Evolutionary conservation across 2,888 invertebrate species (phyloP).

Genomic region (Zaprionus lineosus): DNA sequence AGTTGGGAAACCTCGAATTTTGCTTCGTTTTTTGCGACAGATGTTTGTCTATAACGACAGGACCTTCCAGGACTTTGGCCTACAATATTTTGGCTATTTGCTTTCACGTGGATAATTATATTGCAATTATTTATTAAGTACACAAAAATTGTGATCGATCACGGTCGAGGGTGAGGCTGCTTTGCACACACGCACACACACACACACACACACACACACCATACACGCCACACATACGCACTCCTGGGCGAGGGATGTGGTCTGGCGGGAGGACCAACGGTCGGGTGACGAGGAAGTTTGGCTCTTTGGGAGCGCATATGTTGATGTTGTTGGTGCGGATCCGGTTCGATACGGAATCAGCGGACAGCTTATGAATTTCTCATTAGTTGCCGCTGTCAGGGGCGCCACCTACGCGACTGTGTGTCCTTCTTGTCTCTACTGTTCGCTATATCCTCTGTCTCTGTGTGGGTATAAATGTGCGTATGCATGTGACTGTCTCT

Average conservation of each 20-base stretch:
- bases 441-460: not conserved
- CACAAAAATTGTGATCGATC: constrained; percentile 76
- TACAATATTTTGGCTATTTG: constrained; percentile 61
- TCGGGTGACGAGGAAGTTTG: constrained; percentile 2
- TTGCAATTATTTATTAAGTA: constrained; percentile 79
- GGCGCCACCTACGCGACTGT: constrained; percentile 50
- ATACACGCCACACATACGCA: no score
- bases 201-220: no score
- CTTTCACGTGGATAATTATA: constrained; percentile 73
- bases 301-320: constrained; percentile 41
- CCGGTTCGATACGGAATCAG: constrained; percentile 12
- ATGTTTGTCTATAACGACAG: constrained; percentile 57
- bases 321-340: constrained; percentile 19
- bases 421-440: no score
- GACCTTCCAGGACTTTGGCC: constrained; percentile 36
- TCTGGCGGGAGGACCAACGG: constrained; percentile 1
- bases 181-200: no score
- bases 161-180: constrained; percentile 23
- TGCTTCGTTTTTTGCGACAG: constrained; percentile 68
- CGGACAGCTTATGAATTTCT: constrained; percentile 74
- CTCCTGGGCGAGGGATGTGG: not conserved
- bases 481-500: constrained; percentile 1
- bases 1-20: not conserved
- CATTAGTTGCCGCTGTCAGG: constrained; percentile 59
- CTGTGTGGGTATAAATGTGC: no score